Conservation (phyloP, 2,113 vertebrate genomes). For the Hemichromis elongatus region DNA sequence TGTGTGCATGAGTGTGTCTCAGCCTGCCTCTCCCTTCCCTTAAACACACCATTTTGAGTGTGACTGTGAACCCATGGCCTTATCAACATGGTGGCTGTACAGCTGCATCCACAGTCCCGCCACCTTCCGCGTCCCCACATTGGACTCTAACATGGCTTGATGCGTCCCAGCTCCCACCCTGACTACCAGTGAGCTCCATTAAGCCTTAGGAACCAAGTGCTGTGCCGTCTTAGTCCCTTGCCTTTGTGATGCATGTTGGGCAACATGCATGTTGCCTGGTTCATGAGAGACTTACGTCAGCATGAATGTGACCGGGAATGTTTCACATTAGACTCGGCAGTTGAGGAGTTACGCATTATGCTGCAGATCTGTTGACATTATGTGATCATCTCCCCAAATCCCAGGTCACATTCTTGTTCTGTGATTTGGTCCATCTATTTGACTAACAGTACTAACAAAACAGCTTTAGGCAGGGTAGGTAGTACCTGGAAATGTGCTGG, state of each 20-base stretch:
- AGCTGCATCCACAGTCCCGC: conserved; percentile 35
- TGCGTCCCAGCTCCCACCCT: conserved; percentile 11
- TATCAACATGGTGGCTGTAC: conserved; percentile 61
- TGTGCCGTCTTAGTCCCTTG: conserved; percentile 26
- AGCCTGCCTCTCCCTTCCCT: conserved; percentile 27
- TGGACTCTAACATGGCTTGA: conserved; percentile 65
- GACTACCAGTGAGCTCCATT: conserved; percentile 24
- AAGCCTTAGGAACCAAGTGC: conserved; percentile 18
- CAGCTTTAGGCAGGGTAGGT: not conserved
- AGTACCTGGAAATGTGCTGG: not conserved
- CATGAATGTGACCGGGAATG: conserved; percentile 67
- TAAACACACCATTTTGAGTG: conserved; percentile 48
- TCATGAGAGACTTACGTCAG: conserved; percentile 47
- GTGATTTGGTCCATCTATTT: conserved; percentile 24
- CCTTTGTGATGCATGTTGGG: conserved; percentile 54
- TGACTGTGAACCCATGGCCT: conserved; percentile 58
- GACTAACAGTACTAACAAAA: conserved; percentile 59
- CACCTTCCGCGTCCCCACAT: conserved; percentile 34
- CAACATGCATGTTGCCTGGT: conserved; percentile 70
- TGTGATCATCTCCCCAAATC: not conserved
- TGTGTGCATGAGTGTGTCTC: conserved; percentile 54
- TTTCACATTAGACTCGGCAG: not conserved
- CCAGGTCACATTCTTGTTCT: conserved; percentile 64
- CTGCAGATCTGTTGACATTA: not conserved
- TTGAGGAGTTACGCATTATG: not conserved